phyloP scores from a whole-genome alignment of 2,888 invertebrate genomes.

The Melieria omissa region DNA sequence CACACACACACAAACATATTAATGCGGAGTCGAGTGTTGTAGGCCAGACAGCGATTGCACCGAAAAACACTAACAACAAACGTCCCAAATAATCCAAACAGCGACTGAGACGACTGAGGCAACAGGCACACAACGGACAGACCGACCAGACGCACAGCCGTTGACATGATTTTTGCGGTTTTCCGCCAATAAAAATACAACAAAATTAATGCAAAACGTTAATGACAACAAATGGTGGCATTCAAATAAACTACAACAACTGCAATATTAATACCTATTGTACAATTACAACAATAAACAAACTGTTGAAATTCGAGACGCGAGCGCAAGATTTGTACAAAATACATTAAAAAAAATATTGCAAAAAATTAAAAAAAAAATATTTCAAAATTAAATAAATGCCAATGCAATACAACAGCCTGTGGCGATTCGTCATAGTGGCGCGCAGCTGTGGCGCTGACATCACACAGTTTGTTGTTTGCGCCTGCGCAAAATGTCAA shows the following conservation, averaged over 20 bases:
- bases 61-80: neutral
- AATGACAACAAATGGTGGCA: neutral
- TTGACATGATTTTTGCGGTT: slow-evolving; percentile 23
- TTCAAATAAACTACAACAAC: slow-evolving; percentile 1
- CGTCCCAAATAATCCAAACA: neutral
- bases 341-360: too few species aligned
- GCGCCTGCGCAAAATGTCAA: too few species aligned
- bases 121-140: slow-evolving; percentile 21
- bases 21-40: slow-evolving; percentile 9
- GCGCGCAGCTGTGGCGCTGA: too few species aligned
- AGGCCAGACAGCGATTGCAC: slow-evolving; percentile 21
- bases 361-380: too few species aligned
- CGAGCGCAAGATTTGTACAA: too few species aligned
- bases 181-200: slow-evolving; percentile 3
- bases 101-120: neutral
- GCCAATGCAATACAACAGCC: too few species aligned
- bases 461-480: too few species aligned
- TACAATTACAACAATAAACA: too few species aligned
- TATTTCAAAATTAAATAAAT: too few species aligned
- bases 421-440: too few species aligned
- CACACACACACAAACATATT: neutral
- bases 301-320: too few species aligned
- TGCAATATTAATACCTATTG: neutral
- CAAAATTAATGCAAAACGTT: too few species aligned
- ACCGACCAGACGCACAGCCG: neutral